Percentiles rank a stretch among this genome's conserved stretches.
These are phyloP conservation scores for Mesorhabditis belari DNA, from an alignment of 2,888 invertebrate genomes.

Conservation along the genomic window DNA sequence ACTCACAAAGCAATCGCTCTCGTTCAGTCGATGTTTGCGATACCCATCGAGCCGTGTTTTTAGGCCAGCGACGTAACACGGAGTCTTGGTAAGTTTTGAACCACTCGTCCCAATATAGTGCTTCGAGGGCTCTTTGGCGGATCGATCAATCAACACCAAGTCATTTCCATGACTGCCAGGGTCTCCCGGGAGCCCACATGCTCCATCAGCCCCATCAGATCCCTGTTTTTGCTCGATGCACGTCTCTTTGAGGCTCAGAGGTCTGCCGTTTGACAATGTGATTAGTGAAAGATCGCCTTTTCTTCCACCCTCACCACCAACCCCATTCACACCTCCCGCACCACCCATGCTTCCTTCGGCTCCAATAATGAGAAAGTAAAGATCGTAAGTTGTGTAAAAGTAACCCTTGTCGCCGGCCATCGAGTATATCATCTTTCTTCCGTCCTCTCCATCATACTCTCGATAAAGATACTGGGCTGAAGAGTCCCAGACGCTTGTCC, in stretches of 20 bases:
- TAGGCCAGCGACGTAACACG: no score
- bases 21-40: no score
- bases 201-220: neutral
- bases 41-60: no score
- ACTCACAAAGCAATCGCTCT: no score
- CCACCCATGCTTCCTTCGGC: conserved; percentile 2
- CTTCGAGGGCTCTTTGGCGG: no score
- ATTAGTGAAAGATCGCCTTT: neutral
- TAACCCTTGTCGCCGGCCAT: conserved; percentile 2
- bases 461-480: no score
- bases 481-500: no score
- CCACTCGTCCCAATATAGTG: no score
- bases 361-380: conserved; percentile 6
- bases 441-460: no score
- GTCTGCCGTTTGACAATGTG: neutral
- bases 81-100: no score
- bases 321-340: conserved; percentile 5
- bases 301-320: conserved; percentile 7
- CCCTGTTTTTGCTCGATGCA: no score
- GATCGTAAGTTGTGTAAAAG: conserved; percentile 3
- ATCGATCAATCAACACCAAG: conserved; percentile 7
- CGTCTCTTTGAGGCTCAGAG: neutral
- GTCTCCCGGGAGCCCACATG: neutral
- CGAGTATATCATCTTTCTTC: conserved; percentile 3
- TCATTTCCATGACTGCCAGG: conserved; percentile 5